These are phyloP conservation scores for Sorex araneus DNA, from an alignment of 2,113 vertebrate genomes.

Conservation along the genomic window DNA sequence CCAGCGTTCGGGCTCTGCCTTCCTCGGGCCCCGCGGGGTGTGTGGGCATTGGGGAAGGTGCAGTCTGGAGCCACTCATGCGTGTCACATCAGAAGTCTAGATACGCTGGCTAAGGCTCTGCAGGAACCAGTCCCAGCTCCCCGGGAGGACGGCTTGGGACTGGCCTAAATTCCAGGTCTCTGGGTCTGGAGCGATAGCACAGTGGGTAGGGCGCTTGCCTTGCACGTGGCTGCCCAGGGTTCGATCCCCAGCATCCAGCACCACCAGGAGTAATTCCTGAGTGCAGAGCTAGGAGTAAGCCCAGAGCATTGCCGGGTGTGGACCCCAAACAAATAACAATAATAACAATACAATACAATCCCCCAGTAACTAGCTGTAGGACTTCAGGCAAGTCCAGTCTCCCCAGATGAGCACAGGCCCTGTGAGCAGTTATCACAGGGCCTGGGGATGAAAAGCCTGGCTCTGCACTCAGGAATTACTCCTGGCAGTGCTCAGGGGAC, in stretches of 20 bases:
- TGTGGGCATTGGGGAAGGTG: background rate
- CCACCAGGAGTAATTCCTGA: too few relatives aligned
- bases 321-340: too few relatives aligned
- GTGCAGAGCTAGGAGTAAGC: too few relatives aligned
- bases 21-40: background rate
- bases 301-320: too few relatives aligned
- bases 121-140: background rate
- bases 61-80: background rate
- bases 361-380: background rate
- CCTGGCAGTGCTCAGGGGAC: too few relatives aligned
- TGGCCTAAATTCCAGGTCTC: too few relatives aligned
- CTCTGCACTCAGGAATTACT: too few relatives aligned
- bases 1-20: background rate
- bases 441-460: background rate
- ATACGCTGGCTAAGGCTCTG: background rate
- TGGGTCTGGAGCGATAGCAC: background rate
- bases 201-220: background rate
- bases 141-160: too few relatives aligned
- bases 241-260: too few relatives aligned
- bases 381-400: background rate
- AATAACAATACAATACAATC: conserved; percentile 7
- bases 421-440: background rate
- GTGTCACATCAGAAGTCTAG: background rate
- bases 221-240: background rate
- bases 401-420: background rate